phyloP scores from a whole-genome alignment of 2,797 vertebrate genomes.

The Malurus splendens region DNA sequence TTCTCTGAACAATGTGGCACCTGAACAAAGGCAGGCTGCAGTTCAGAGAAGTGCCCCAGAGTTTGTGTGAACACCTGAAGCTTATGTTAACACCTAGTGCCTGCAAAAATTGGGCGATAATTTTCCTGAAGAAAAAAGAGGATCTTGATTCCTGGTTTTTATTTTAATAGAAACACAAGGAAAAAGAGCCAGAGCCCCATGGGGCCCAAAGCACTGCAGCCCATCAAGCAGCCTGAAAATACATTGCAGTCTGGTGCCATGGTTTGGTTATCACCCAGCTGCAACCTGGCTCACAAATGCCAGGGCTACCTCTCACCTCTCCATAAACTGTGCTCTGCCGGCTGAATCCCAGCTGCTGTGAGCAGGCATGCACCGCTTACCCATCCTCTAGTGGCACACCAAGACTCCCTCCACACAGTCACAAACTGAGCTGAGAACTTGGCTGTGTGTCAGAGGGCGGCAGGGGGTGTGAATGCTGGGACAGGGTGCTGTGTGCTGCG shows the following conservation, averaged over 20 bases:
- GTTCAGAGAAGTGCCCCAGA: background rate
- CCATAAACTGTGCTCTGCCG: accelerated
- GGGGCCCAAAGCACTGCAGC: background rate
- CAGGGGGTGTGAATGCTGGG: background rate
- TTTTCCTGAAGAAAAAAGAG: background rate
- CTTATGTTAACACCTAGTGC: background rate
- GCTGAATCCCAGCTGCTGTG: background rate
- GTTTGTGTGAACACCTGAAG: background rate
- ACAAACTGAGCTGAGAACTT: background rate
- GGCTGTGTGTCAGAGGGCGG: background rate
- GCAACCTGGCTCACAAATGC: background rate
- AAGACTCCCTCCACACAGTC: background rate
- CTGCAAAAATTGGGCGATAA: background rate
- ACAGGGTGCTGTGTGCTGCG: background rate
- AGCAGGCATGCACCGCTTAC: background rate
- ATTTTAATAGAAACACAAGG: background rate
- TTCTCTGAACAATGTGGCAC: accelerated
- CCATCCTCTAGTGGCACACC: background rate
- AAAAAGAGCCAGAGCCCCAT: background rate
- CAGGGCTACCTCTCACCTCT: background rate
- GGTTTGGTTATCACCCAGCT: background rate
- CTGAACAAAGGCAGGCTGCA: background rate
- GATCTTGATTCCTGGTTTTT: background rate
- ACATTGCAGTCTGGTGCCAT: background rate
- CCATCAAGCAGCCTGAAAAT: background rate